A percentile compares a stretch with the other conserved stretches of the same genome.
Evolutionary conservation across 2,888 invertebrate genomes (phyloP).

Genomic region (Incurvaria masculella): DNA sequence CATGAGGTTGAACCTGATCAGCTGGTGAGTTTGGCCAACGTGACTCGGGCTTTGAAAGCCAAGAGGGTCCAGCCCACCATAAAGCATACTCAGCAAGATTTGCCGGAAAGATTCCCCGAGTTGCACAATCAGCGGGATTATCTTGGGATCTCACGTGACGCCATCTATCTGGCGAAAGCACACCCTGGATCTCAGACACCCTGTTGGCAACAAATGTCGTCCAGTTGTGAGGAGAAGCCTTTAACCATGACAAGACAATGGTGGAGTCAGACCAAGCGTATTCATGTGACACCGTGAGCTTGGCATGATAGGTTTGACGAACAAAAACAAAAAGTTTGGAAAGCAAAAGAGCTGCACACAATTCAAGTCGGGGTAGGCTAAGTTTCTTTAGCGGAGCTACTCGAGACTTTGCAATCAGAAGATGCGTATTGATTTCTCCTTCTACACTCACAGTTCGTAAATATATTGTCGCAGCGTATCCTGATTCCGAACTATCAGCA

Average conservation of each 20-base stretch:
- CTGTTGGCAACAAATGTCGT: constrained; percentile 12
- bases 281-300: constrained; percentile 1
- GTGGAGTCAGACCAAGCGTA: constrained; percentile 11
- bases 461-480: constrained; percentile 8
- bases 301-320: background rate
- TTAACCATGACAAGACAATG: constrained; percentile 10
- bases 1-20: background rate
- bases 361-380: constrained; percentile 11
- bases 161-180: background rate
- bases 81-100: background rate
- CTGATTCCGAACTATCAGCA: constrained; percentile 3
- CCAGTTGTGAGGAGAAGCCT: constrained; percentile 3
- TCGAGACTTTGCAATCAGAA: constrained; percentile 9
- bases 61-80: background rate
- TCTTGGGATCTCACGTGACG: background rate
- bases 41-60: background rate
- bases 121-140: background rate
- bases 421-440: background rate
- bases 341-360: constrained; percentile 10
- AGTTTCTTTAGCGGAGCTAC: constrained; percentile 8
- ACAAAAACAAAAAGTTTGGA: constrained; percentile 4
- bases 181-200: constrained; percentile 1
- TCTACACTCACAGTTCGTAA: background rate
- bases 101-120: background rate
- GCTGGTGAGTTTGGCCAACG: background rate